These are phyloP conservation scores for Zaprionus camerounensis DNA, from an alignment of 1,140 invertebrate genomes.

Conservation along the genomic window DNA sequence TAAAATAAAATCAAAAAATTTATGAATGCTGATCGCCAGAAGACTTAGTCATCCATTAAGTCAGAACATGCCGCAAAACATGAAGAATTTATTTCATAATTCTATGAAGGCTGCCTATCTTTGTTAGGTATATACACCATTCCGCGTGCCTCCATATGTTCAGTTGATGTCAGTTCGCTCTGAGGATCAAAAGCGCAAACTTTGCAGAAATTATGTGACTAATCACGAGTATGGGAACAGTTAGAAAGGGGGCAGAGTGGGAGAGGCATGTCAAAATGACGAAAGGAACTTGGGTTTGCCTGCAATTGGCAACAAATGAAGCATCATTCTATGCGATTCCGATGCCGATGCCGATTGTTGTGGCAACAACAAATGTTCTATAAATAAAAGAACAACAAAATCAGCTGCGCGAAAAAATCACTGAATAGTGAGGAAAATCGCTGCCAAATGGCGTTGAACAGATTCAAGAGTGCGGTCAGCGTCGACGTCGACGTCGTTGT, in stretches of 20 bases:
- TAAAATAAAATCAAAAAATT: constrained; percentile 66
- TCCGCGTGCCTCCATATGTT: constrained; percentile 5
- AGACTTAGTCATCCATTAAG: constrained; percentile 61
- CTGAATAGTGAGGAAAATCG: constrained; percentile 20
- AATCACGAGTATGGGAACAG: constrained; percentile 38
- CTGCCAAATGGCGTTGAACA: constrained; percentile 62
- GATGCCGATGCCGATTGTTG: constrained; percentile 20
- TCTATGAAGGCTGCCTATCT: constrained; percentile 36
- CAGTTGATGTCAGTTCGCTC: constrained; percentile 14
- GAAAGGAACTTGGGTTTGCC: constrained; percentile 34
- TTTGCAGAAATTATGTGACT: background rate
- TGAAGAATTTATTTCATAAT: constrained; percentile 47
- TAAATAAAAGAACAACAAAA: constrained; percentile 76
- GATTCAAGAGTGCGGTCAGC: constrained; percentile 66
- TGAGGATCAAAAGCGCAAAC: constrained; percentile 5
- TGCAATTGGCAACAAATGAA: constrained; percentile 60
- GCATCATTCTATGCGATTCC: constrained; percentile 47
- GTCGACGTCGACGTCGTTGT: constrained; percentile 18
- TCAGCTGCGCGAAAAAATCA: constrained; percentile 78
- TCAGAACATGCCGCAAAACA: constrained; percentile 44
- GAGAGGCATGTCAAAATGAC: background rate
- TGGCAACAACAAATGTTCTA: constrained; percentile 48
- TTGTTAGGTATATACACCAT: background rate
- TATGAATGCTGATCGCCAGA: constrained; percentile 54
- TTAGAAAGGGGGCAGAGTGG: constrained; percentile 27